Base-by-base conservation (phyloP, 2,113 vertebrate species). In the Leptodactylus fuscus region DNA sequence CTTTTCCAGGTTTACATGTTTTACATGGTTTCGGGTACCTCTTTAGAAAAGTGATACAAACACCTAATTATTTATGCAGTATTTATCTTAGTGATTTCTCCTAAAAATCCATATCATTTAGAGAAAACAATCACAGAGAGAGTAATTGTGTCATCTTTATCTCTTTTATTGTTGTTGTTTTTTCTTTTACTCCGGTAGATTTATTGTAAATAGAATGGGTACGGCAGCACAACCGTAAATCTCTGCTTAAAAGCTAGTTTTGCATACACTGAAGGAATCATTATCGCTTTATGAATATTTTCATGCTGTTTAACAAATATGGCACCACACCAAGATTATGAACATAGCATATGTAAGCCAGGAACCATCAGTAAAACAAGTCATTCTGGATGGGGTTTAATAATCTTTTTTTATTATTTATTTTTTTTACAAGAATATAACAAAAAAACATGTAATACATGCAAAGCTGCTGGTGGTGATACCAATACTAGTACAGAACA, bases 191-290 rank as follows among this genome's bases (percentile, higher is more conserved):
- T 73, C 48, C 1, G 29, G 11, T 83, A 83, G 67, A 83, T 83
- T 83, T 83, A 83, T 83, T 83, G 67, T 83, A 71, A 83, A 60
- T 71, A 73, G 69, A 83, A 74, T 83, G 3, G 77, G 87, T 91
- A 82, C 7, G 44, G 85, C 76, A 88, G 60, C 67, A 87, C 86
- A 79, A 92, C 86, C 24, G 67, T 87, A 44, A 86, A 87, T 89
- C 88, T 87, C 89, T 90, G 90, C 85, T 34, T 90, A 90, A 92
- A 92, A 92, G 80, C 86, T 92, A 91, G 91, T 91, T 94, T 94
- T 92, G 92, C 91, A 90, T 91, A 90, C 89, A 93, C 90, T 93
- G 91, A 92, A 93, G 89, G 88, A 94, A 88, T 91, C 62, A 83
- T 94, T 93, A 89, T 87, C 83, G 85, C 92, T 94, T 93, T 92